These are phyloP conservation scores for Opisthograptis luteolata DNA, from an alignment of 2,888 invertebrate genomes.

Conservation along the genomic window DNA sequence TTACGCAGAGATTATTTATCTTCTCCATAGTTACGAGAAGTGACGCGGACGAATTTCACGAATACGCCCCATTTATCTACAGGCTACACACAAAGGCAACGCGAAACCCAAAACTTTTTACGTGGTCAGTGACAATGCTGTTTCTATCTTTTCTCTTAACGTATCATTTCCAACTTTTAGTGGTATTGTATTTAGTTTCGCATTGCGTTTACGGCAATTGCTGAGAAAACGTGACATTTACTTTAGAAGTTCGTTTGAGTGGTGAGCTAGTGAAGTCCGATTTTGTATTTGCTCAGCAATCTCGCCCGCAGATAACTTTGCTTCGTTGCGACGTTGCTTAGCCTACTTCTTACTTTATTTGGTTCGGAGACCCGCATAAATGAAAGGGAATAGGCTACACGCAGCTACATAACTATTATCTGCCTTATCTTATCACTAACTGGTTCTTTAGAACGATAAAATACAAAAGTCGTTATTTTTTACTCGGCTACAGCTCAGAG, in stretches of 20 bases:
- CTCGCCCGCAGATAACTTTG: constrained; percentile 76
- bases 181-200: constrained; percentile 63
- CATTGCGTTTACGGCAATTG: constrained; percentile 46
- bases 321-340: constrained; percentile 59
- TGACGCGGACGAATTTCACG: constrained; percentile 82
- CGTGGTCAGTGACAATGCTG: constrained; percentile 81
- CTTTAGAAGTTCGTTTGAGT: constrained; percentile 53
- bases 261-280: constrained; percentile 57
- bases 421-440: constrained; percentile 38
- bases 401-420: constrained; percentile 52
- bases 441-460: constrained; percentile 28
- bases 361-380: constrained; percentile 78
- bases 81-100: constrained; percentile 77
- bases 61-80: constrained; percentile 82
- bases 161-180: constrained; percentile 70
- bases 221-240: constrained; percentile 40
- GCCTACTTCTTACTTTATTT: constrained; percentile 71
- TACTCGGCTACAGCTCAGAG: constrained; percentile 32
- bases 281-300: constrained; percentile 70
- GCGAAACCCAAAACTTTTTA: constrained; percentile 82
- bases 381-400: constrained; percentile 58
- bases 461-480: constrained; percentile 25
- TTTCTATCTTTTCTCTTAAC: constrained; percentile 77
- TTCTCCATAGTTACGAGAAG: constrained; percentile 79
- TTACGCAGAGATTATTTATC: constrained; percentile 82